Evolutionary conservation across 2,113 vertebrate species (phyloP), one percentile per base, ranked within the genome.

Genomic region (Mastomys natalensis): DNA sequence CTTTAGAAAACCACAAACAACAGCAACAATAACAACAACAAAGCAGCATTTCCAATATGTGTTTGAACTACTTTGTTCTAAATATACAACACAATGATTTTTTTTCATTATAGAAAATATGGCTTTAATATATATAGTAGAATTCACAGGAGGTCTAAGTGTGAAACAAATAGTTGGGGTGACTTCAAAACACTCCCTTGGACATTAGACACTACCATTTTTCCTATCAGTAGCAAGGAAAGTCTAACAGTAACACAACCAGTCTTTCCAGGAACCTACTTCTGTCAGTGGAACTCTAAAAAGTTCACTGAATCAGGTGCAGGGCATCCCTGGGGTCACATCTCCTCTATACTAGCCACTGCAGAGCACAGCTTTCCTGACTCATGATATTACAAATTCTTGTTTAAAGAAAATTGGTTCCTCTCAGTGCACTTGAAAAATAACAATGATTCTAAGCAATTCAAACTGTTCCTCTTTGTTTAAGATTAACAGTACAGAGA

Each of bases 341-440:
- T 58, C 22, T 31, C 1, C 34, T 51, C 8, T 68, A 31, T 62
- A 48, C n/a, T 77, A 64, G 62, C 10, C 51, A 78, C 3, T 70
- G 21, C 11, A 40, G 9, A 43, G 5, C 0, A 77, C n/a, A 64
- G 58, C 7, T 40, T 88, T 93, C 70, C 29, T 78, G 82, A 19
- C 19, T 93, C 37, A 55, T 9, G 62, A 34, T 45, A 43, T 84
- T 72, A 74, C 1, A 78, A 93, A 64, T 21, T 68, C 40, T 81
- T 58, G 5, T 90, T 92, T 78, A 94, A 70, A 37, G 24, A 55
- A 29, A 91, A 91, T 89, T 51, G 62, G 64, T 93, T 10, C 17
- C 70, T 26, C 12, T 70, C 0, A n/a, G 31, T 64, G 15, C 16
- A 77, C 60, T 81, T 89, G n/a, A 95, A 93, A 93, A 93, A 76